These are phyloP conservation scores for Nycticryphes semicollaris DNA, from an alignment of 2,113 vertebrate genomes.

Conservation along the genomic window DNA sequence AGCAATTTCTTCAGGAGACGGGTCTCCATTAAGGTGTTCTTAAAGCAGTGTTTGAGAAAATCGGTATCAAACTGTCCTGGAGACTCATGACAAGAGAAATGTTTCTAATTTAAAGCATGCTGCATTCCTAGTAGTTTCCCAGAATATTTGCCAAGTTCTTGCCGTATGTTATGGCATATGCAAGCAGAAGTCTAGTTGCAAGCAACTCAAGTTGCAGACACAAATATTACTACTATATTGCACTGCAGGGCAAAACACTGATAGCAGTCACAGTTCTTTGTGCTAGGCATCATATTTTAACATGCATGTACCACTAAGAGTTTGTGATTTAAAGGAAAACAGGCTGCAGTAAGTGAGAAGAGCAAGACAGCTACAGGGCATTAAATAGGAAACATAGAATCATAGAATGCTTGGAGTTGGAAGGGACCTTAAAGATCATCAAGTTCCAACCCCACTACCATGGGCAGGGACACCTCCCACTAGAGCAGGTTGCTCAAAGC, in stretches of 20 bases:
- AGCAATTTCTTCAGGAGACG: not conserved
- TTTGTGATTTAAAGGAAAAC: not conserved
- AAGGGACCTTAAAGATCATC: too few relatives aligned
- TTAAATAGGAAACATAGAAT: not conserved
- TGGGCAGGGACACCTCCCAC: too few relatives aligned
- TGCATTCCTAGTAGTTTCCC: not conserved
- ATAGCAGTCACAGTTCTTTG: not conserved
- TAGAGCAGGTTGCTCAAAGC: too few relatives aligned
- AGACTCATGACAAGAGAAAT: not conserved
- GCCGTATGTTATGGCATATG: not conserved
- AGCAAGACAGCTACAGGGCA: not conserved
- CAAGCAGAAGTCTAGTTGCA: not conserved
- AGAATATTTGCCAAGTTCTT: not conserved
- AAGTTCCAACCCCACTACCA: too few relatives aligned
- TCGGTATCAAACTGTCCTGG: not conserved
- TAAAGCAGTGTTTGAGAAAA: not conserved
- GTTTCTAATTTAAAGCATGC: not conserved
- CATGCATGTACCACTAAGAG: too few relatives aligned
- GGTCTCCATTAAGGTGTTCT: not conserved
- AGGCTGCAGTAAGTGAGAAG: not conserved
- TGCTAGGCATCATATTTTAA: not conserved
- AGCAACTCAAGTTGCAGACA: not conserved
- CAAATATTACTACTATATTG: not conserved
- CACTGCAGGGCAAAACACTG: not conserved
- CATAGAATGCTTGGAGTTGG: too few relatives aligned